Base-by-base conservation (phyloP, 2,113 vertebrate species). In the Thamnaconus septentrionalis region DNA sequence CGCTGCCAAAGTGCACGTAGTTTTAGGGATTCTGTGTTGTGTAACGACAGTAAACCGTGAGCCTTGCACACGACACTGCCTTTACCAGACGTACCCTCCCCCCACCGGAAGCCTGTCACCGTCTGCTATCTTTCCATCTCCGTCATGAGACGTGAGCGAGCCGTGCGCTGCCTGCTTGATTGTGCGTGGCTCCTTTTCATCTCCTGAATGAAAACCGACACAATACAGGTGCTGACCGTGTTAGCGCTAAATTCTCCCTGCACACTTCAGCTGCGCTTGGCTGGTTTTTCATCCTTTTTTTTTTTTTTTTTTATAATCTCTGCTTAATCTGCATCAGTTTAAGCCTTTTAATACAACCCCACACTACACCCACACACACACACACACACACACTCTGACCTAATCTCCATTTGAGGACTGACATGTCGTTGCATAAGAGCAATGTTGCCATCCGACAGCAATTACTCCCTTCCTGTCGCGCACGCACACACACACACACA, bases 391-490 rank as follows among this genome's bases (percentile, higher is more conserved):
- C 18, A 31, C 18, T 31, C 71, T 18, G 42, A 56, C 84, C 69
- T 72, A 84, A 78, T 84, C 85, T 81, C 70, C 67, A 73, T 71
- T 78, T 81, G 53, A 48, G 65, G 73, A 63, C 75, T 74, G 79
- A 79, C 62, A 75, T 69, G 41, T 11, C 43, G 42, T 87, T 91
- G 55, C 77, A 6, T 86, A 87, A 88, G 60, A 73, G 66, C 69
- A 53, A 52, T 5, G 7, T 45, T 54, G 55, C 40, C 44, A 49
- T 71, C 53, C 64, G 65, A 73, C 66, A 67, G 49, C 56, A 74
- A 59, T 66, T 49, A 64, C 41, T 56, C n/a, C 45, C 7, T 55
- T 31, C 18, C 18, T 31, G 18, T 31, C 18, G 18, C 18, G 18
- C 18, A 31, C 18, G 18, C 18, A 31, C 18, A 2, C 18, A 31